Base-by-base conservation (phyloP, 2,888 invertebrate species). In the Tuberolachnus salignus region DNA sequence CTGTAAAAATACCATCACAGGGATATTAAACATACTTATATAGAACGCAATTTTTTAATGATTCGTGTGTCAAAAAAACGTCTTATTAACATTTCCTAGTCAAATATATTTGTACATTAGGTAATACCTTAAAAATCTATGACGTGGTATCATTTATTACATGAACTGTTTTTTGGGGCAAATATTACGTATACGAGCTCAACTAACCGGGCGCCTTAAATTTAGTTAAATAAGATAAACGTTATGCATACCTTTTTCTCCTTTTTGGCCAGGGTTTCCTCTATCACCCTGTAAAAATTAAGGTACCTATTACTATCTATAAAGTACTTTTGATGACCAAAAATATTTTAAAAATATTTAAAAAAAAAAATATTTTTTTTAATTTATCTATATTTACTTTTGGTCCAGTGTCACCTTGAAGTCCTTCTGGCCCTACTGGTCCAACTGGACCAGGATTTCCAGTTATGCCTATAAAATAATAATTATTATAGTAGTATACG, bases 251-350 rank as follows among this genome's bases (percentile, higher is more conserved):
- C 78, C 78, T 63, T 81, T 82, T 53, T 80, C 51, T 69, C 94
- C 94, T 86, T 91, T 91, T 10, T 87, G 85, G 80, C 95, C 95
- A 82, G 89, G 89, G 1, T 85, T 83, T 82, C 95, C 95, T 70
- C 87, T 85, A 8, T 88, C 87, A 73, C 95, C 95, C 90, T 92
- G 83, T 73, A 84, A 85, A 81, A 80, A 81, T 80, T 75, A 70
- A 49, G 46, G 16, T 70, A 57, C 19, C 0, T 34, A 59, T 34
- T 34, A 34, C 6, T 34, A 3, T 72, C 3, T 21, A 46, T n/a
- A 14, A 57, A 59, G 9, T 16, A 2, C 2, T 26, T 59, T 1
- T 26, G 8, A 21, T 21, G 0, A 55, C 3, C 14, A 26, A 16
- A 0, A 16, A 59, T 23, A 23, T 59, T 59, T 59, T 3, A 59